Evolutionary conservation across 2,888 invertebrate species (phyloP), one percentile per base, ranked within the genome.

Genomic region (Schizotus pectinicornis): DNA sequence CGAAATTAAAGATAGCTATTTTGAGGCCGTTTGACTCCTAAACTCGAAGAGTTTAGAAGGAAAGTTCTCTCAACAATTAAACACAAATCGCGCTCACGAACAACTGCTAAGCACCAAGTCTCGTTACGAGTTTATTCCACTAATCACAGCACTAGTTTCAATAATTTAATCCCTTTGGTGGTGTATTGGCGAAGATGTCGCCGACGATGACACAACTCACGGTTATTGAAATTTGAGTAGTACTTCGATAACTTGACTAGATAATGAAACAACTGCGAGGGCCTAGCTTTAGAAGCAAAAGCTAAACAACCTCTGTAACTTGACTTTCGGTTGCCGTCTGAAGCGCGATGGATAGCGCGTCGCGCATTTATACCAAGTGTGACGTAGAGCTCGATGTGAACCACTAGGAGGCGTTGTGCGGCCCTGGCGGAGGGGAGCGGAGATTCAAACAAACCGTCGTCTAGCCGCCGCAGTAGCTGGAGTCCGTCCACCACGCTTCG

Each of bases 1-100:
- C 66, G 63, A 73, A 77, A 71, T 73, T 73, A 68, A 78, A 77
- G 71, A 79, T 78, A 76, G 78, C 79, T 70, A 78, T 78, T 74
- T 77, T 79, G 76, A 72, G 56, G 72, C 71, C 67, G 69, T 69
- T 71, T 41, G 62, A 38, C 62, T 63, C 64, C 68, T 57, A 67
- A 70, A 70, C 69, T 68, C 70, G 35, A 7, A 55, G 67, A 68
- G 68, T 63, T 63, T 59, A 67, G 69, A 68, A 65, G 64, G 22
- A 33, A 13, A 36, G 34, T 46, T 34, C 34, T 3, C 7, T 11
- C 14, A 9, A 45, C 22, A 39, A 41, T 37, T 49, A 60, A 39
- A 46, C 13, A 39, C 9, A 34, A n/a, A n/a, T n/a, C n/a, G n/a
- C n/a, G n/a, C n/a, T n/a, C 37, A 51, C 46, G 31, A 7, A 14